Conservation (phyloP, 2,888 invertebrate species). For the Leptothorax acervorum region DNA sequence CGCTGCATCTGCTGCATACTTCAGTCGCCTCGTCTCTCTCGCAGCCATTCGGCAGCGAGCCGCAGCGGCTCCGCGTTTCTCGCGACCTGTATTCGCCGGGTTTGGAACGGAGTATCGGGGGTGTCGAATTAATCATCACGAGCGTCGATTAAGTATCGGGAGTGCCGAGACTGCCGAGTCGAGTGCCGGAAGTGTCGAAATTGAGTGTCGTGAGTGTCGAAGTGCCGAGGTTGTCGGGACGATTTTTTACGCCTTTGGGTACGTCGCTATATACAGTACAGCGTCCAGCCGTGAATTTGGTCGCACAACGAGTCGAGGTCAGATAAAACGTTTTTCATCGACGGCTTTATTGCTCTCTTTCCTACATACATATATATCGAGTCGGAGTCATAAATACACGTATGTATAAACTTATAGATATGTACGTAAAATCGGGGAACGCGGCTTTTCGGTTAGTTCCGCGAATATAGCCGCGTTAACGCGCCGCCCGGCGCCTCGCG, state of each 20-base stretch:
- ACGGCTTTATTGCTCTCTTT: not conserved
- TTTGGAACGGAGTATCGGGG: no score
- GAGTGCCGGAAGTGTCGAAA: not conserved
- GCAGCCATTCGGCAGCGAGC: not conserved
- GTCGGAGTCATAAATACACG: not conserved
- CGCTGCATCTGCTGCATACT: not conserved
- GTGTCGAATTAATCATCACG: no score
- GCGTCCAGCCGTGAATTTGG: not conserved
- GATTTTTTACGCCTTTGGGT: not conserved
- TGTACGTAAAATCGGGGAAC: not conserved
- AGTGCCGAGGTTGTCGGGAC: not conserved
- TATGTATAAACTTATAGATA: not conserved
- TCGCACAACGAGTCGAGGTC: slow-evolving; percentile 1
- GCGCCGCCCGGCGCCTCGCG: slow-evolving; percentile 7
- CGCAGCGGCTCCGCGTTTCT: not conserved
- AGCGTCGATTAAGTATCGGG: no score
- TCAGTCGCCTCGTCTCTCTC: not conserved
- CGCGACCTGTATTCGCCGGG: not conserved
- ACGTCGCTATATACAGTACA: no score
- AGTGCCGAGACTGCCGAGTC: not conserved
- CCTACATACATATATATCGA: not conserved
- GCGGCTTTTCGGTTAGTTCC: not conserved
- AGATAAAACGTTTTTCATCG: slow-evolving; percentile 2
- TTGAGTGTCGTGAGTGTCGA: not conserved
- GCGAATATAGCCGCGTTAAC: slow-evolving; percentile 33